Base-by-base conservation (phyloP, 2,888 invertebrate species). In the Callyntrura guangdongensis region DNA sequence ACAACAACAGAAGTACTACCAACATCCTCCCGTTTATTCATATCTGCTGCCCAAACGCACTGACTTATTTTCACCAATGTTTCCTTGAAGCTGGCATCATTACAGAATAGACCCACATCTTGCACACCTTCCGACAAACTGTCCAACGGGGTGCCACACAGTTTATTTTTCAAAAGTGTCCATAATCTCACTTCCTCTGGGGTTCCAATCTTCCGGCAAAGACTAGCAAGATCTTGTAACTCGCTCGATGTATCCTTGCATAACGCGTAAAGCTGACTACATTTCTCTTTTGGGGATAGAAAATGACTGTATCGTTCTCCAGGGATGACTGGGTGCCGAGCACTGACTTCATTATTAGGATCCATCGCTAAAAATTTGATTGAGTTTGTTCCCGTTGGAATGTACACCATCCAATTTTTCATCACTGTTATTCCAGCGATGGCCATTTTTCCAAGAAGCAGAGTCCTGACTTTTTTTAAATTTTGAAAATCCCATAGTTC, bases 31-130 rank as follows among this genome's bases (percentile, higher is more conserved):
- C 93, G 36, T 64, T 93, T 94, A 14, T 88, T 86, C 45, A 91
- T 86, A 74, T 94, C 93, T 0, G 91, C 83, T 8, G 85, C 77
- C 93, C 93, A 94, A 67, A 93, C 93, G 53, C 93, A 92, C 74
- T 94, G 93, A 12, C 93, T 93, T 11, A 92, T 88, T 88, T 93
- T 93, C 0, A 94, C 93, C 11, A 93, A 67, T 64, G 91, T 91
- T 12, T 94, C 93, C 47, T 93, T 94, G 89, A 86, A 91, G 22
- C 20, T 61, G 9, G 81, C 27, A 53, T 82, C 72, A 47, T 89
- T 82, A 22, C 86, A 64, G 61, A 91, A 89, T 20, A 91, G 1
- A 20, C 86, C 89, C 2, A 86, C 56, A 56, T 89, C 85, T 17
- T 53, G 47, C 4, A 86, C 14, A 11, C 56, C 53, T n/a, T 87